Conservation (phyloP, 2,797 vertebrate genomes). For the Schizopygopsis malacanthus region DNA sequence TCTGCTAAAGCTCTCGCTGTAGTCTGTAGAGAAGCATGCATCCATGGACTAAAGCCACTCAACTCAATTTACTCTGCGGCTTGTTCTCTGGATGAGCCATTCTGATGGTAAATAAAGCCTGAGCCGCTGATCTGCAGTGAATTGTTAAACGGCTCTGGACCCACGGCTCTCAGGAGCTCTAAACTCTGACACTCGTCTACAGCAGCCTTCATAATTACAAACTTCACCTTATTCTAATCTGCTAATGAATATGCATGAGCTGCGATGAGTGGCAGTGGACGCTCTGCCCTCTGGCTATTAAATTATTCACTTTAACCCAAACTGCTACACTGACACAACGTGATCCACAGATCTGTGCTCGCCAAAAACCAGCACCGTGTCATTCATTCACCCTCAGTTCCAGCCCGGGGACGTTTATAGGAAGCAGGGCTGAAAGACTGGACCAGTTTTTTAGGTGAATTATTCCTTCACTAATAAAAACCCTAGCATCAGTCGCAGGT, state of each 20-base stretch:
- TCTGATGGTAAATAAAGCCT: slow-evolving; percentile 1
- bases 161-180: neutral
- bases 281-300: slow-evolving; percentile 19
- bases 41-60: neutral
- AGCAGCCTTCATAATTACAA: slow-evolving; percentile 21
- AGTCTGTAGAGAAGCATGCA: neutral
- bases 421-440: neutral
- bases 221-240: slow-evolving; percentile 29
- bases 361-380: neutral
- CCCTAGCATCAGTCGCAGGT: neutral
- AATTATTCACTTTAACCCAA: slow-evolving; percentile 11
- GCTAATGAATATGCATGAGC: slow-evolving; percentile 42
- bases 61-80: neutral
- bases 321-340: slow-evolving; percentile 12
- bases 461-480: neutral
- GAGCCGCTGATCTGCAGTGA: neutral
- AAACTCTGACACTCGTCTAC: slow-evolving; percentile 30
- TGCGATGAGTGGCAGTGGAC: slow-evolving; percentile 19
- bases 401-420: neutral
- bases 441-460: neutral
- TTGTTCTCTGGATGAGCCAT: neutral
- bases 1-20: neutral
- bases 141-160: neutral
- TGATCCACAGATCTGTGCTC: neutral
- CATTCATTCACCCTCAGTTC: neutral